These are phyloP conservation scores for Pyralis farinalis DNA, from an alignment of 2,888 invertebrate genomes.

Conservation along the genomic window DNA sequence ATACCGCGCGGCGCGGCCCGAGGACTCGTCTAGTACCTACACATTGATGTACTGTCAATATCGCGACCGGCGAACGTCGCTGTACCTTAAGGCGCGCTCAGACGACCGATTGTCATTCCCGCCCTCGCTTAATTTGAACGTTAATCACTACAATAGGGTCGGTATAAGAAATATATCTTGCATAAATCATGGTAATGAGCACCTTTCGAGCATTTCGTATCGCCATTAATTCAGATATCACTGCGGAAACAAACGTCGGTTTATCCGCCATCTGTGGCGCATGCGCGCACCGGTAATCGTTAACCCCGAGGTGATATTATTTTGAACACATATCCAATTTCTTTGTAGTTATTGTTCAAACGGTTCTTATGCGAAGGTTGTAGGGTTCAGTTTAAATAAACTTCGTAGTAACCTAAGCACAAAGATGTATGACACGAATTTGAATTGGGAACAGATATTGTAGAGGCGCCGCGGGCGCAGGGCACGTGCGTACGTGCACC, in stretches of 20 bases:
- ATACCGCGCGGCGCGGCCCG: constrained; percentile 14
- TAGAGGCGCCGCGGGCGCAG: constrained; percentile 62
- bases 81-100: background rate
- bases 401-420: constrained; percentile 46
- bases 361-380: constrained; percentile 54
- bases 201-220: constrained; percentile 78
- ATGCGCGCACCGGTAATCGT: constrained; percentile 79
- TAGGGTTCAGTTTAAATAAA: constrained; percentile 66
- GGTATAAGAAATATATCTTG: constrained; percentile 69
- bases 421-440: constrained; percentile 78
- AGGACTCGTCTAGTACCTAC: constrained; percentile 19
- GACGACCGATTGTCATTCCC: background rate
- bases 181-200: constrained; percentile 80
- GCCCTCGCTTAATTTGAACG: constrained; percentile 31
- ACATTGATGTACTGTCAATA: constrained; percentile 28
- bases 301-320: constrained; percentile 81
- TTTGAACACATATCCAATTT: constrained; percentile 72
- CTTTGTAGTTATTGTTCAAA: constrained; percentile 72
- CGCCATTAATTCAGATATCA: constrained; percentile 81
- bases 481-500: constrained; percentile 77
- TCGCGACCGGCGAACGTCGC: constrained; percentile 11
- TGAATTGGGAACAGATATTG: constrained; percentile 72
- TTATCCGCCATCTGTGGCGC: constrained; percentile 78
- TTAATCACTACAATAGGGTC: constrained; percentile 60
- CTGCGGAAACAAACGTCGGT: constrained; percentile 81